Percentiles rank a stretch among this genome's conserved stretches.
These are phyloP conservation scores for Collichthys lucidus DNA, from an alignment of 2,113 vertebrate genomes.

Conservation along the genomic window DNA sequence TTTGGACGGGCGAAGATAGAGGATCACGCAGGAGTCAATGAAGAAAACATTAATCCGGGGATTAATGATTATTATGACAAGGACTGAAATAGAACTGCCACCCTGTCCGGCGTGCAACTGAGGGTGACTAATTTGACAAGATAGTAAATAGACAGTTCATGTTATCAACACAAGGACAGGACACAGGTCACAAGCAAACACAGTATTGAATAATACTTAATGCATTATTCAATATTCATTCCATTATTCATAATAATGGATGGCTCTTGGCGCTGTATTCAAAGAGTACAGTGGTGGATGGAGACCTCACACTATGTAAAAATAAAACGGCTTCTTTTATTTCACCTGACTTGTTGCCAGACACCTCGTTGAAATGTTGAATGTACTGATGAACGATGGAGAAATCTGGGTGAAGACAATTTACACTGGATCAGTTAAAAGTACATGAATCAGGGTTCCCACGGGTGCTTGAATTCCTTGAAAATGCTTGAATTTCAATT, in stretches of 20 bases:
- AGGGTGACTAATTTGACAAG: slow-evolving; percentile 17
- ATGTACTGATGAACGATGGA: slow-evolving; percentile 79
- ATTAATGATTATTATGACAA: slow-evolving; percentile 52
- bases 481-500: too few relatives aligned
- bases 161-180: slow-evolving; percentile 25
- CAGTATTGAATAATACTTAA: slow-evolving; percentile 47
- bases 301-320: slow-evolving; percentile 20
- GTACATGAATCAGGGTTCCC: too few relatives aligned
- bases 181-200: slow-evolving; percentile 28
- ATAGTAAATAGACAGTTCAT: slow-evolving; percentile 24
- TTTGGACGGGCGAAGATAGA: slow-evolving; percentile 39
- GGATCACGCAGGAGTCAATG: slow-evolving; percentile 41
- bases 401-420: slow-evolving; percentile 63
- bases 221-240: slow-evolving; percentile 48
- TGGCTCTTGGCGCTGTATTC: slow-evolving; percentile 3
- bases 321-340: not conserved
- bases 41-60: slow-evolving; percentile 48
- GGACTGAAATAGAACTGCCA: slow-evolving; percentile 25
- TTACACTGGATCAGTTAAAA: slow-evolving; percentile 8
- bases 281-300: not conserved
- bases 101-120: slow-evolving; percentile 1
- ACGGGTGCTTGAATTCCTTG: too few relatives aligned
- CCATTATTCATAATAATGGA: slow-evolving; percentile 43
- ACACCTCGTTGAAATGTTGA: slow-evolving; percentile 80
- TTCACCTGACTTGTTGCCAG: slow-evolving; percentile 78